phyloP scores from a whole-genome alignment of 1,140 invertebrate species.

The Eurytemora carolleeae region DNA sequence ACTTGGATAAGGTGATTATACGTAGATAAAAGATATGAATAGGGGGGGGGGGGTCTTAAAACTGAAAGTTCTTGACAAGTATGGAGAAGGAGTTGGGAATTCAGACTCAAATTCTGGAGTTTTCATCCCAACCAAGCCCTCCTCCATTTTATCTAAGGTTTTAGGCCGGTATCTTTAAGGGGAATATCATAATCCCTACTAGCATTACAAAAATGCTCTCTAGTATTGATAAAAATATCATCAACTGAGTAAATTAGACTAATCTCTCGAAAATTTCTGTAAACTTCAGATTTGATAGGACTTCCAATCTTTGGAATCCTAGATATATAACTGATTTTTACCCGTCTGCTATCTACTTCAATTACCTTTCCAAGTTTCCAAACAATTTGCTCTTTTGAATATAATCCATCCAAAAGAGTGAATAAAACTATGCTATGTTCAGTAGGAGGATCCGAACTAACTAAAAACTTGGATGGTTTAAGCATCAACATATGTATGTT shows the following conservation, averaged over 20 bases:
- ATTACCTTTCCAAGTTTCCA: not conserved
- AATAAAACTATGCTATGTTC: not conserved
- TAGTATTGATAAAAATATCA: too few relatives aligned
- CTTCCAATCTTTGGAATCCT: not conserved
- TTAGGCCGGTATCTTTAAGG: too few relatives aligned
- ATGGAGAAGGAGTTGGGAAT: too few relatives aligned
- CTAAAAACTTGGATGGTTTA: not conserved
- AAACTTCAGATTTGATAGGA: not conserved
- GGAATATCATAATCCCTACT: too few relatives aligned
- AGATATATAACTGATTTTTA: not conserved
- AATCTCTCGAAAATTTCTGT: not conserved
- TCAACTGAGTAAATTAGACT: not conserved
- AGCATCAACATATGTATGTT: not conserved
- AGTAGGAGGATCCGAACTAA: not conserved
- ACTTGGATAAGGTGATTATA: too few relatives aligned
- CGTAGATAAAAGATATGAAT: too few relatives aligned
- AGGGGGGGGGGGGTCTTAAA: too few relatives aligned
- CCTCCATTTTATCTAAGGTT: too few relatives aligned
- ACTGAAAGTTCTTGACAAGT: too few relatives aligned
- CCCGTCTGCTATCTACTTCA: not conserved
- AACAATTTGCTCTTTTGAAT: not conserved
- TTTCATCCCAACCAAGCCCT: too few relatives aligned
- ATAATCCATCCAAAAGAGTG: not conserved
- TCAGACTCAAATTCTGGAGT: too few relatives aligned
- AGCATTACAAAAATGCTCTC: too few relatives aligned